Conservation (phyloP, 2,113 vertebrate genomes). For the Pimephales promelas region DNA sequence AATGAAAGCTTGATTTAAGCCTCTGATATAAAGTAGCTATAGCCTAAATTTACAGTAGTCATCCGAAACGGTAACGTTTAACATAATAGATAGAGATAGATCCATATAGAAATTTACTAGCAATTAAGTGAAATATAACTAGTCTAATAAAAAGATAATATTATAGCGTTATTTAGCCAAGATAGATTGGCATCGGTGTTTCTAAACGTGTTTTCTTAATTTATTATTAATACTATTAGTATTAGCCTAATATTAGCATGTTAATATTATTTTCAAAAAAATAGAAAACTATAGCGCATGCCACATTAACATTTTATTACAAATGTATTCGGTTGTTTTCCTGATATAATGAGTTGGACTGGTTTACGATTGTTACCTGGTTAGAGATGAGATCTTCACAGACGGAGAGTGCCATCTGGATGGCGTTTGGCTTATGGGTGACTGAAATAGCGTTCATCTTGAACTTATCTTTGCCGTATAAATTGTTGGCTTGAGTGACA, state of each 20-base stretch:
- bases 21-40: too few relatives aligned
- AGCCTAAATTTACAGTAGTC: too few relatives aligned
- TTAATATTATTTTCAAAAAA: not conserved
- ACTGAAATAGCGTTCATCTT: slow-evolving; percentile 97
- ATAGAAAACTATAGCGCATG: too few relatives aligned
- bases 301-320: not conserved
- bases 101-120: too few relatives aligned
- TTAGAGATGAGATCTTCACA: slow-evolving; percentile 98
- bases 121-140: too few relatives aligned
- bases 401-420: slow-evolving; percentile 97
- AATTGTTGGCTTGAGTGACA: slow-evolving; percentile 88
- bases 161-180: not conserved
- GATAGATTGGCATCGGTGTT: not conserved
- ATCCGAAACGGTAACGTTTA: too few relatives aligned
- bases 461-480: slow-evolving; percentile 90
- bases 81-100: too few relatives aligned
- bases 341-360: not conserved
- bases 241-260: not conserved
- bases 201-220: not conserved
- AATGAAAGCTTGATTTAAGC: not conserved
- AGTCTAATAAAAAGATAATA: not conserved
- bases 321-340: not conserved
- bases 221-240: not conserved
- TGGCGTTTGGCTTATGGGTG: slow-evolving; percentile 95
- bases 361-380: slow-evolving; percentile 78